Evolutionary conservation across 2,113 vertebrate genomes (phyloP).

Genomic region (Epinephelus moara): DNA sequence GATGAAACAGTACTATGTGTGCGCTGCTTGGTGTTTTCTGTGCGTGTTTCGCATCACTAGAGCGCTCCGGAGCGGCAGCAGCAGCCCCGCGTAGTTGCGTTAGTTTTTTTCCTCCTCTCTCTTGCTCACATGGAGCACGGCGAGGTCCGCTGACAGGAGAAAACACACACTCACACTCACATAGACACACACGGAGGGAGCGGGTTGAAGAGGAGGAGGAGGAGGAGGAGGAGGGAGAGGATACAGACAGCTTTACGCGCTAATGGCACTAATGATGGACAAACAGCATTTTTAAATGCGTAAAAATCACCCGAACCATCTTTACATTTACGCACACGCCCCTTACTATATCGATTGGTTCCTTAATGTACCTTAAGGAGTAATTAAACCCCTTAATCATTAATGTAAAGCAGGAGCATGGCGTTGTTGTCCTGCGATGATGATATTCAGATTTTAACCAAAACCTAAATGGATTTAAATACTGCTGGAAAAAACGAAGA

Average conservation of each 20-base stretch:
- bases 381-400: background rate
- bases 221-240: background rate
- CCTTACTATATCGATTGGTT: background rate
- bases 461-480: background rate
- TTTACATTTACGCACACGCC: conserved; percentile 19
- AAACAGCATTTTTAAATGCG: conserved; percentile 24
- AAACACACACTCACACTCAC: conserved; percentile 35
- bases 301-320: background rate
- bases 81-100: conserved; percentile 65
- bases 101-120: conserved; percentile 41
- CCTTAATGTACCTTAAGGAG: background rate
- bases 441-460: background rate
- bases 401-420: conserved; percentile 11
- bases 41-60: conserved; percentile 40
- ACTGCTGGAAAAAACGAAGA: conserved; percentile 1
- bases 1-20: conserved; percentile 14
- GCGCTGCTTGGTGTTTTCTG: conserved; percentile 11
- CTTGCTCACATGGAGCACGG: conserved; percentile 71
- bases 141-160: conserved; percentile 75
- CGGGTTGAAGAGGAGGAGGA: background rate
- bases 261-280: conserved; percentile 32
- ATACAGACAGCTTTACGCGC: conserved; percentile 42
- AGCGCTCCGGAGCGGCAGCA: conserved; percentile 49
- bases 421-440: background rate
- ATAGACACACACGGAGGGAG: background rate